phyloP scores from a whole-genome alignment of 2,113 vertebrate genomes.

The Hyperoodon ampullatus region DNA sequence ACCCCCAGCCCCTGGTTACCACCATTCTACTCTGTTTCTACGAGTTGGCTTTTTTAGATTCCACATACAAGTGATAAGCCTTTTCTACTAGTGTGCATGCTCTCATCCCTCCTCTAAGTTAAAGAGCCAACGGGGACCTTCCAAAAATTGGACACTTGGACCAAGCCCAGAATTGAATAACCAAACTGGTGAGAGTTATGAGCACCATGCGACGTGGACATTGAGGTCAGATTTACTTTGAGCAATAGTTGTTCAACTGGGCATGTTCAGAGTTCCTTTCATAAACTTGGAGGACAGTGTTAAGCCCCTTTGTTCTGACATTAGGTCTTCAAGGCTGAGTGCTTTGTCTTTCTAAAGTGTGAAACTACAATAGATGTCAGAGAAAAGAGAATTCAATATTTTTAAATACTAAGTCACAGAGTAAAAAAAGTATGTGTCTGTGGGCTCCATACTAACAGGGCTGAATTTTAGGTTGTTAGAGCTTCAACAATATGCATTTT shows the following conservation, averaged over 20 bases:
- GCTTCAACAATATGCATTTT: background rate
- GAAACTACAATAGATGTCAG: background rate
- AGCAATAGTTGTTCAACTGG: background rate
- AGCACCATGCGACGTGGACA: background rate
- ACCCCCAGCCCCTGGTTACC: too few relatives aligned
- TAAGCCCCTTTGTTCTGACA: background rate
- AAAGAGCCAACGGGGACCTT: background rate
- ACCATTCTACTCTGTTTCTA: background rate
- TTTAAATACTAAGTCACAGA: background rate
- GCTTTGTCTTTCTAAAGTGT: background rate
- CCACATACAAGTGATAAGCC: background rate
- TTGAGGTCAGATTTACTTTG: background rate
- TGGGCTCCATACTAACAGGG: background rate
- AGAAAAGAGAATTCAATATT: background rate
- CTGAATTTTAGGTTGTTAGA: background rate
- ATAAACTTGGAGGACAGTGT: background rate
- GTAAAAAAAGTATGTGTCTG: background rate
- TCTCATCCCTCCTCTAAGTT: background rate
- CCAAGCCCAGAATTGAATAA: background rate
- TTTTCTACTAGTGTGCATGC: background rate
- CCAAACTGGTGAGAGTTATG: background rate
- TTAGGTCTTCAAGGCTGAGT: background rate
- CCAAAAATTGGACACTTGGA: background rate
- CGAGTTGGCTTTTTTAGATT: background rate
- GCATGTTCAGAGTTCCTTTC: background rate